Percentiles rank a stretch among this genome's conserved stretches.
Evolutionary conservation across 2,113 vertebrate species (phyloP).

Genomic region (Serranochromis macrocephalus): DNA sequence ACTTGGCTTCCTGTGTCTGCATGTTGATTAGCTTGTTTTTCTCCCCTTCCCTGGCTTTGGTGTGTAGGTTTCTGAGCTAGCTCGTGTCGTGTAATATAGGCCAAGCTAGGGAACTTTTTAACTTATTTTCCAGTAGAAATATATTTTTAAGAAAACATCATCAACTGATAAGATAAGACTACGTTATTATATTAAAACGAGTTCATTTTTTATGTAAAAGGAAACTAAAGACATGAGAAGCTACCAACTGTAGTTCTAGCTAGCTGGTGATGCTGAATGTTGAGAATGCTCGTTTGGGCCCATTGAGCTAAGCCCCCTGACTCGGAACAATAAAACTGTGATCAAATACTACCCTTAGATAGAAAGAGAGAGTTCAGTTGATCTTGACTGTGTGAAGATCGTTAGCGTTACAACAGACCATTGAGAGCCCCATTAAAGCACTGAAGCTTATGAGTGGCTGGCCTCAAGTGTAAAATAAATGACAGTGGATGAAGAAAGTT

Average conservation of each 20-base stretch:
- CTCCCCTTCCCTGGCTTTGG: not conserved
- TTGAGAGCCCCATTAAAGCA: not conserved
- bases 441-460: not conserved
- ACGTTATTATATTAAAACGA: not conserved
- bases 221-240: not conserved
- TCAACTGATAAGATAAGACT: not conserved
- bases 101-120: not conserved
- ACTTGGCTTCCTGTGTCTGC: slow-evolving; percentile 47
- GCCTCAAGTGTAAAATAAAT: not conserved
- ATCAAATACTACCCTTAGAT: not conserved
- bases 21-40: slow-evolving; percentile 61
- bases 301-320: not conserved
- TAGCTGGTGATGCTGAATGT: not conserved
- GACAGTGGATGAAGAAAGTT: not conserved
- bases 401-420: not conserved
- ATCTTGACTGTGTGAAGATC: not conserved
- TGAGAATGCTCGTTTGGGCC: not conserved
- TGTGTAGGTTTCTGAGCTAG: slow-evolving; percentile 20
- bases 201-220: not conserved
- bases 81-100: slow-evolving; percentile 17
- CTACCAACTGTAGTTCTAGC: not conserved
- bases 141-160: not conserved
- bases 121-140: not conserved
- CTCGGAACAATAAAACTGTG: not conserved
- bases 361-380: not conserved